phyloP scores from a whole-genome alignment of 2,113 vertebrate genomes.

The Gracilinanus agilis region DNA sequence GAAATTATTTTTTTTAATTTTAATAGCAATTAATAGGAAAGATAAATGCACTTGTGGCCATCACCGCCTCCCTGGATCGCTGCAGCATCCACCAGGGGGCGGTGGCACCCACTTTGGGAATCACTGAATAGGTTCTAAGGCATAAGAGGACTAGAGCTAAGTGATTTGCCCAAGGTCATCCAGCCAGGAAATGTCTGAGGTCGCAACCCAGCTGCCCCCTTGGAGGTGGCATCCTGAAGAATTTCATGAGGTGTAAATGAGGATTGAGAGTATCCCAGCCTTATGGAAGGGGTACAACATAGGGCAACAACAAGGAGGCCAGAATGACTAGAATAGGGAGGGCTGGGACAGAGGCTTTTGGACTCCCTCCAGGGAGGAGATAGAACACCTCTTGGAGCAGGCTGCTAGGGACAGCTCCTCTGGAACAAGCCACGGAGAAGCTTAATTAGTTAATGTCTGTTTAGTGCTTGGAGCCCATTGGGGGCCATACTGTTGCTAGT shows the following conservation, averaged over 20 bases:
- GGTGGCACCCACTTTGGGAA: too few relatives aligned
- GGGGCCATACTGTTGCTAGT: neutral
- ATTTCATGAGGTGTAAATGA: neutral
- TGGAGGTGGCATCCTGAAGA: neutral
- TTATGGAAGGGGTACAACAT: neutral
- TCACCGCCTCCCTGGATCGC: too few relatives aligned
- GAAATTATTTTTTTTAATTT: too few relatives aligned
- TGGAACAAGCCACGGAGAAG: rapidly evolving
- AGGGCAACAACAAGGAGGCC: neutral
- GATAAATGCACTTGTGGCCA: too few relatives aligned
- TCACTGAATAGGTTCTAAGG: too few relatives aligned
- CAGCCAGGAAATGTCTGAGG: too few relatives aligned
- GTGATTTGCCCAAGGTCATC: too few relatives aligned
- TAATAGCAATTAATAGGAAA: too few relatives aligned
- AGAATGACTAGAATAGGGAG: neutral
- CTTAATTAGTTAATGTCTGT: neutral
- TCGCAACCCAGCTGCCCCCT: too few relatives aligned
- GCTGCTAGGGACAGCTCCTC: neutral
- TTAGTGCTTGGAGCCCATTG: neutral
- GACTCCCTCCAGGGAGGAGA: neutral
- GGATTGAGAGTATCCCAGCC: neutral
- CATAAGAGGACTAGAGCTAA: too few relatives aligned
- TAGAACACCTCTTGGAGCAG: too few relatives aligned
- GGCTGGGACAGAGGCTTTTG: neutral
- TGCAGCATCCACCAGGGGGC: too few relatives aligned